A percentile compares a stretch with the other conserved stretches of the same genome.
These are phyloP conservation scores for Calameuta idolon DNA, from an alignment of 2,888 invertebrate genomes.

Conservation along the genomic window DNA sequence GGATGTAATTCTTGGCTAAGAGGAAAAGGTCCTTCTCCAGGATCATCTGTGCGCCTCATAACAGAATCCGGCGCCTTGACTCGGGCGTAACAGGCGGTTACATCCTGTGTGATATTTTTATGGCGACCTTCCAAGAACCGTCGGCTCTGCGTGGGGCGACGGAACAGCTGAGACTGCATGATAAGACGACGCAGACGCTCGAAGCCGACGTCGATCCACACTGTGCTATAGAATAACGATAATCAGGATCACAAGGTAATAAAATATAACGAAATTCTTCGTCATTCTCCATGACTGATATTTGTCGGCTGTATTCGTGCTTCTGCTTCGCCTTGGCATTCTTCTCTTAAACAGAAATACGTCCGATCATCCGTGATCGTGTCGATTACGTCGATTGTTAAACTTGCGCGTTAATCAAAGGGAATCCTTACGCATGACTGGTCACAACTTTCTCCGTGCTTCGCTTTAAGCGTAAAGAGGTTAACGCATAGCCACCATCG, in stretches of 20 bases:
- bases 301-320: neutral
- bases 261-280: neutral
- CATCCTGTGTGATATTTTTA: conserved; percentile 54
- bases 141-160: conserved; percentile 43
- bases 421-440: neutral
- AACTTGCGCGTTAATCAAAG: neutral
- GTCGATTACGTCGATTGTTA: neutral
- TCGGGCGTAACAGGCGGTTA: conserved; percentile 25
- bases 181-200: conserved; percentile 43
- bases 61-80: neutral
- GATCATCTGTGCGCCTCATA: neutral
- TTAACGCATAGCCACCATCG: neutral
- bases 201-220: neutral
- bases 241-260: neutral
- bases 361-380: neutral
- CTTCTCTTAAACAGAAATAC: neutral
- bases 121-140: conserved; percentile 56
- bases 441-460: neutral
- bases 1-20: neutral
- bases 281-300: neutral
- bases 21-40: neutral
- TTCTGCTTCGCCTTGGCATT: neutral
- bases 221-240: neutral
- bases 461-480: neutral
- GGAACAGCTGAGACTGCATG: conserved; percentile 53